These are phyloP conservation scores for Catalaphyllia jardinei DNA, from an alignment of 64 coral and sea anemone species.

Conservation along the genomic window DNA sequence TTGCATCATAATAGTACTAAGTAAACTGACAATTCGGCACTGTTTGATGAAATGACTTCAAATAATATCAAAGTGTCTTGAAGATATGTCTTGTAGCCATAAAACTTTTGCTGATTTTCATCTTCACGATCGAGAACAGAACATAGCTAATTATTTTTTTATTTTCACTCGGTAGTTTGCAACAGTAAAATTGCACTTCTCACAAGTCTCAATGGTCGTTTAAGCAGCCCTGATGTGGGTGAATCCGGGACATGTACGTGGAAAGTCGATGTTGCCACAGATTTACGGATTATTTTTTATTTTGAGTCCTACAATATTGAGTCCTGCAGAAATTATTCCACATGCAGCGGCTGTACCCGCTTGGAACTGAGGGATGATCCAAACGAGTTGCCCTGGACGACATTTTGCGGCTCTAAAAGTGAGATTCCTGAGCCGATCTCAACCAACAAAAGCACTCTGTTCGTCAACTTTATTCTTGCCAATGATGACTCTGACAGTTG, in stretches of 20 bases:
- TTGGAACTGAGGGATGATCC: neutral
- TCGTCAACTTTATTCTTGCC: neutral
- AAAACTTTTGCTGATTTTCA: no score
- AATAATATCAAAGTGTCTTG: no score
- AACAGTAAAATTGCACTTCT: neutral
- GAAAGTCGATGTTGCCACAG: neutral
- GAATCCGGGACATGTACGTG: neutral
- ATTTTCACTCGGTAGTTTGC: neutral
- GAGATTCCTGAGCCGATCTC: neutral
- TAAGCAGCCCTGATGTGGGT: neutral
- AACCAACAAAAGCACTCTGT: neutral
- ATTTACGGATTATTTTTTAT: slow-evolving; percentile 18
- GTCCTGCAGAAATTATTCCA: neutral
- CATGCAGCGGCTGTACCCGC: neutral
- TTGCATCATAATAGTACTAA: no score
- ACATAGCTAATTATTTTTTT: neutral
- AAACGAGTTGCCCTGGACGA: neutral
- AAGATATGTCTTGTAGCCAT: no score
- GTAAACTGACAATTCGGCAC: no score
- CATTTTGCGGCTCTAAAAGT: neutral
- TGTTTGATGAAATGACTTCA: no score
- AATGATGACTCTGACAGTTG: neutral
- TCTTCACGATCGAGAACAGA: no score
- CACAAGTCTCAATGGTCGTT: neutral
- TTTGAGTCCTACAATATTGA: neutral